Evolutionary conservation across 2,113 vertebrate genomes (phyloP), one percentile per base, ranked within the genome.

Genomic region (Cavia porcellus): DNA sequence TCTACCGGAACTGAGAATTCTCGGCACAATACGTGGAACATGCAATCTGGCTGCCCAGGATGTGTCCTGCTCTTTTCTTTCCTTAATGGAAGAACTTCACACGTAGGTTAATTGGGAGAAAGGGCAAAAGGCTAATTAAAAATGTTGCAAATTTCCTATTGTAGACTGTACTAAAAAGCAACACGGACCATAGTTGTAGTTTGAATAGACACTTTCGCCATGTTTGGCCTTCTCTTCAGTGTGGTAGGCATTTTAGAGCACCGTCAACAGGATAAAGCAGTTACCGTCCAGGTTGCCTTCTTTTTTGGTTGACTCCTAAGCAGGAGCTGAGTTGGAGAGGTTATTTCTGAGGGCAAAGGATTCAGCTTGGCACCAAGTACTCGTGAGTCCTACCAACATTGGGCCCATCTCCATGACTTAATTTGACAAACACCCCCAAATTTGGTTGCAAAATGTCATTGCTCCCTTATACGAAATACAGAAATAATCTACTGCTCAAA

Each of bases 401-500:
- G n/a, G 68, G 3, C 57, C 50, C 32, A 68, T 0, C 25, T 15
- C 25, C 9, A 35, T 55, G 66, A 84, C 64, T 6, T n/a, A 5
- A 75, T 91, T 25, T 5, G 3, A 64, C n/a, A 45, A 72, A 72
- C 45, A 25, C n/a, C 38, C 15, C 7, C 32, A 82, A 50, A 20
- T 80, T 77, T 64, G 57, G 62, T 80, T 82, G 52, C 79, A 96
- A 92, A 93, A 80, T 88, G 15, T 59, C 59, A 86, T 68, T 52
- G 11, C n/a, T 82, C 11, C 55, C 13, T 77, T 42, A 59, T 1
- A 57, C 42, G 75, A 95, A 93, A 88, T 90, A 64, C 86, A 94
- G 28, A 68, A 91, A 83, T 75, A 89, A 91, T 81, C 86, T 86
- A 50, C 24, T 55, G 0, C 80, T 28, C 59, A 82, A 66, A 85